Conservation (phyloP, 2,113 vertebrate genomes). For the Spilogale gracilis region DNA sequence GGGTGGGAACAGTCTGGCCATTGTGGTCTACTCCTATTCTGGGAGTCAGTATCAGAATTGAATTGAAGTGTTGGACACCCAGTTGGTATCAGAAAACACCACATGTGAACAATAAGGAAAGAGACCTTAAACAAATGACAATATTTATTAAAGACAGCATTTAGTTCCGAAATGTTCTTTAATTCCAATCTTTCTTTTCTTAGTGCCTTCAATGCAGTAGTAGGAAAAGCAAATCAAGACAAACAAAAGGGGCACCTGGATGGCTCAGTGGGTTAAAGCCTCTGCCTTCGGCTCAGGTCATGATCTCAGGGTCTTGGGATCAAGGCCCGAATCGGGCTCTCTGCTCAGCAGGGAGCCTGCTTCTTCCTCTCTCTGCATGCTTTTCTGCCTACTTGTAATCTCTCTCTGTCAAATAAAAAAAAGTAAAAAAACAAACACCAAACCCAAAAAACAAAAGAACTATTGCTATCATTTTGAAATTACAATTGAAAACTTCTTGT, state of each 20-base stretch:
- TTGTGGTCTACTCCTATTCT: neutral
- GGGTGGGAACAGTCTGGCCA: neutral
- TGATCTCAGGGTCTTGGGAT: too few species aligned
- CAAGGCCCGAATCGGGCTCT: too few species aligned
- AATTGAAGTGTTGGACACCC: neutral
- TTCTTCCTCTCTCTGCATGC: too few species aligned
- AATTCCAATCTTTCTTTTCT: neutral
- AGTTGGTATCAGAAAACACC: neutral
- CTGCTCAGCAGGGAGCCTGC: too few species aligned
- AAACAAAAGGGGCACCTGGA: too few species aligned
- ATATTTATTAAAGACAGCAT: neutral
- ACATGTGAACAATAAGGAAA: neutral
- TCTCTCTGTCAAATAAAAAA: too few species aligned
- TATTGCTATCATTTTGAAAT: neutral
- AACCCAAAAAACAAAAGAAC: neutral
- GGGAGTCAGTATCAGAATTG: neutral
- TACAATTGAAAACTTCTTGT: neutral
- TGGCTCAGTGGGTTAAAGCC: too few species aligned
- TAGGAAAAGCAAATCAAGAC: neutral
- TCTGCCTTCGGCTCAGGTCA: too few species aligned
- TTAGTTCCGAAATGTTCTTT: neutral
- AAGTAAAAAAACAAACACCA: too few species aligned
- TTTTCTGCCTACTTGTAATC: too few species aligned
- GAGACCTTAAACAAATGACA: neutral
- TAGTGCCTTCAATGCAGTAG: neutral